Evolutionary conservation across 2,797 vertebrate genomes (phyloP).

Genomic region (Odontamblyopus rebecca): DNA sequence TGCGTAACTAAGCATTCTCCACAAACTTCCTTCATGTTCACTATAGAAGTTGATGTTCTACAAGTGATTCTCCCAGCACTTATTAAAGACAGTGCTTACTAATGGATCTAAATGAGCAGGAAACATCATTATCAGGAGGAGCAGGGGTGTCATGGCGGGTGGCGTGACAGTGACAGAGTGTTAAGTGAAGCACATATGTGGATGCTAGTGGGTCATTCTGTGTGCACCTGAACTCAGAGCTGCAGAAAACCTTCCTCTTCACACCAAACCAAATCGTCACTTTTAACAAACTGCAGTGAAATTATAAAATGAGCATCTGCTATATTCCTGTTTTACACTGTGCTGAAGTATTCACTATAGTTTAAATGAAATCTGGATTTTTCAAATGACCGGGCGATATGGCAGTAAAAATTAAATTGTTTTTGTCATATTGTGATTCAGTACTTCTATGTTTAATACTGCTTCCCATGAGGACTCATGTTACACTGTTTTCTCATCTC

Average conservation of each 20-base stretch:
- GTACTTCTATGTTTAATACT: not conserved
- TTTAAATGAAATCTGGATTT: no score
- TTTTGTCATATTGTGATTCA: not conserved
- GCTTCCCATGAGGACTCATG: not conserved
- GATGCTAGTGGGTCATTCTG: slow-evolving; percentile 72
- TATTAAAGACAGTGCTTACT: not conserved
- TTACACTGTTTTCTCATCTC: no score
- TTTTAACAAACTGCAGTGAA: not conserved
- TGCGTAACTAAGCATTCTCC: no score
- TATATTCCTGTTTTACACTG: no score
- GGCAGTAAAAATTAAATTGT: no score
- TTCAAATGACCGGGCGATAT: not conserved
- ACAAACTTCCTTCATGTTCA: no score
- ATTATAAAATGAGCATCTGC: not conserved
- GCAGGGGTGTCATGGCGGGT: slow-evolving; percentile 30
- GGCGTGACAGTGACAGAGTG: slow-evolving; percentile 73
- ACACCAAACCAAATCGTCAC: not conserved
- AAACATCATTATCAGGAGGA: slow-evolving; percentile 39
- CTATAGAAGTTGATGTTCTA: no score
- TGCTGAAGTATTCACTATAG: no score
- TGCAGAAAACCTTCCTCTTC: slow-evolving; percentile 39
- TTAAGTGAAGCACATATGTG: slow-evolving; percentile 74
- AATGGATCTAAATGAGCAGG: slow-evolving; percentile 23
- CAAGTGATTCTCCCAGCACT: not conserved
- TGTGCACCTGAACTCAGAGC: slow-evolving; percentile 64